Percentiles rank a stretch among this genome's conserved stretches.
Evolutionary conservation across 2,888 invertebrate genomes (phyloP).

Genomic region (Arctia plantaginis): DNA sequence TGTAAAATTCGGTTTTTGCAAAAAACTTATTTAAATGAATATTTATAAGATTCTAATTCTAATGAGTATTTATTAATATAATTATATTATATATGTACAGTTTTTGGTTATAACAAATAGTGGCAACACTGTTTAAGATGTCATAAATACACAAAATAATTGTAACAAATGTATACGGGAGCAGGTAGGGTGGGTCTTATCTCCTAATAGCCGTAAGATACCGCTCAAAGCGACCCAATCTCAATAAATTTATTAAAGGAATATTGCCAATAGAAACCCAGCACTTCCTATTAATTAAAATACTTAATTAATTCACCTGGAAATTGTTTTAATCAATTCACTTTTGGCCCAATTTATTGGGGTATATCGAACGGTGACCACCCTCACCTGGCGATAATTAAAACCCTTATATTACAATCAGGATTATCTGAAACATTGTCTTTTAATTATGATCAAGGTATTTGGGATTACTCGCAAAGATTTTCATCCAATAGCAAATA

Average conservation of each 20-base stretch:
- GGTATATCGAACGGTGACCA: slow-evolving; percentile 74
- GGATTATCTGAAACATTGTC: slow-evolving; percentile 45
- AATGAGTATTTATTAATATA: background rate
- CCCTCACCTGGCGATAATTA: slow-evolving; percentile 48
- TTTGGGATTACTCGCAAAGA: slow-evolving; percentile 8
- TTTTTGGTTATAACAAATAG: background rate
- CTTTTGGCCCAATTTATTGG: slow-evolving; percentile 82
- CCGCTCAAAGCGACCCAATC: slow-evolving; percentile 80
- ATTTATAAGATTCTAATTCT: background rate
- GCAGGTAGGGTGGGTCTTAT: slow-evolving; percentile 67
- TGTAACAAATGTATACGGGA: slow-evolving; percentile 60
- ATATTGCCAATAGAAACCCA: slow-evolving; percentile 85
- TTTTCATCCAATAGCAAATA: slow-evolving; percentile 6
- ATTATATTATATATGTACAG: background rate
- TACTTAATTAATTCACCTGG: slow-evolving; percentile 87
- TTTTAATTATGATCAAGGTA: slow-evolving; percentile 48
- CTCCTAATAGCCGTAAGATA: slow-evolving; percentile 71
- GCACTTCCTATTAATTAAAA: slow-evolving; percentile 86
- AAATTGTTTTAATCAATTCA: slow-evolving; percentile 86
- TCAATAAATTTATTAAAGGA: slow-evolving; percentile 87
- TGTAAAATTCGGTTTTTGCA: background rate
- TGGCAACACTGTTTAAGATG: slow-evolving; percentile 12
- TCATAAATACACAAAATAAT: slow-evolving; percentile 46
- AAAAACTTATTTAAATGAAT: slow-evolving; percentile 5
- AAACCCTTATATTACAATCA: slow-evolving; percentile 52